Conservation (phyloP, 2,797 vertebrate genomes). For the Falco cherrug region DNA sequence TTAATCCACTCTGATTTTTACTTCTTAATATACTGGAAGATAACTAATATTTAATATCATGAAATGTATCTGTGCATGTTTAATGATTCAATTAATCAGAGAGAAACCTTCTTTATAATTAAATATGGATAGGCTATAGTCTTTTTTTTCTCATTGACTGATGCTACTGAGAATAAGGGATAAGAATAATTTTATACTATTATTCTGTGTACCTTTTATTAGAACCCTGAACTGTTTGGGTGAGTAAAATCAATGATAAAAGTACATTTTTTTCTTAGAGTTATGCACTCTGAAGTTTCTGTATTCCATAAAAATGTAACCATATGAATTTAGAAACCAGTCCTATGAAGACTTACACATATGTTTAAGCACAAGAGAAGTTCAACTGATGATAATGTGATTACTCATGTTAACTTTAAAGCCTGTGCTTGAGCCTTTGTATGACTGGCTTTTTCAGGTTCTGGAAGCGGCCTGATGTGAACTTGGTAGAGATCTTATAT, state of each 20-base stretch:
- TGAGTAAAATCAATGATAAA: constrained; percentile 4
- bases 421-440: neutral
- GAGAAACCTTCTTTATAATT: constrained; percentile 75
- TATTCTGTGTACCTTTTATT: constrained; percentile 65
- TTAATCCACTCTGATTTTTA: constrained; percentile 62
- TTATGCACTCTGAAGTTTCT: constrained; percentile 14
- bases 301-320: constrained; percentile 49
- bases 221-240: constrained; percentile 60
- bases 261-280: neutral
- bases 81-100: constrained; percentile 77
- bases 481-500: neutral
- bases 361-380: neutral
- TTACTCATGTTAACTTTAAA: neutral
- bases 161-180: constrained; percentile 67
- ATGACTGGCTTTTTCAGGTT: neutral
- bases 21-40: constrained; percentile 68
- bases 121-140: constrained; percentile 73
- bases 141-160: constrained; percentile 66
- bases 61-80: constrained; percentile 74
- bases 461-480: neutral
- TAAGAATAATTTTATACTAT: constrained; percentile 65
- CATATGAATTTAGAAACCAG: constrained; percentile 39
- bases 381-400: neutral
- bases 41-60: constrained; percentile 74
- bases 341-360: neutral